A percentile compares a stretch with the other conserved stretches of the same genome.
Conservation (phyloP, 1,140 invertebrate genomes). For the Centruroides sculpturatus region DNA sequence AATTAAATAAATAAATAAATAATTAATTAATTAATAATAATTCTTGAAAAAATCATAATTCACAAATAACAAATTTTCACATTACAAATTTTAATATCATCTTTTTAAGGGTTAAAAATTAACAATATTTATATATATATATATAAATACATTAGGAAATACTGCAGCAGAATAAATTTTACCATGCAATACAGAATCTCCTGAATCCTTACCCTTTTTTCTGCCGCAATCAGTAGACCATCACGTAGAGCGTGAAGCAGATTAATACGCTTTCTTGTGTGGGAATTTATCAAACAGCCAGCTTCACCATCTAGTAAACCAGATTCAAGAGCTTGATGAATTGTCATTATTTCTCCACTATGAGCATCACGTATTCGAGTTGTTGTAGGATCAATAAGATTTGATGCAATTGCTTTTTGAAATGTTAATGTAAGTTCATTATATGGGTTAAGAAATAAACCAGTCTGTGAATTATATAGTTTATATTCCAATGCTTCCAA, state of each 20-base stretch:
- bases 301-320: constrained; percentile 60
- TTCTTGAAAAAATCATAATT: background rate
- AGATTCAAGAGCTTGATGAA: constrained; percentile 53
- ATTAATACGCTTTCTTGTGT: constrained; percentile 41
- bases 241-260: constrained; percentile 72
- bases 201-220: constrained; percentile 65
- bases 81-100: background rate
- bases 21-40: background rate
- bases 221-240: constrained; percentile 71
- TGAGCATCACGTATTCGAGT: constrained; percentile 49
- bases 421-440: constrained; percentile 50
- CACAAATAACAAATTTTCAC: background rate
- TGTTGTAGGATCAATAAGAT: constrained; percentile 53
- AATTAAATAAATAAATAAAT: background rate
- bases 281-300: constrained; percentile 46
- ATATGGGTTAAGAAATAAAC: constrained; percentile 50
- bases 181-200: background rate
- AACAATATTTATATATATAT: background rate
- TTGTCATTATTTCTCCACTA: constrained; percentile 38
- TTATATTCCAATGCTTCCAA: constrained; percentile 29
- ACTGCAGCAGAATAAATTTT: background rate
- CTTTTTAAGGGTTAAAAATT: background rate
- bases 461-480: constrained; percentile 49
- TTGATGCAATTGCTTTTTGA: constrained; percentile 54
- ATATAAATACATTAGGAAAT: background rate